Percentiles rank a stretch among this genome's conserved stretches.
phyloP scores from a whole-genome alignment of 2,888 invertebrate species.

The Hipparchia sbordonii region DNA sequence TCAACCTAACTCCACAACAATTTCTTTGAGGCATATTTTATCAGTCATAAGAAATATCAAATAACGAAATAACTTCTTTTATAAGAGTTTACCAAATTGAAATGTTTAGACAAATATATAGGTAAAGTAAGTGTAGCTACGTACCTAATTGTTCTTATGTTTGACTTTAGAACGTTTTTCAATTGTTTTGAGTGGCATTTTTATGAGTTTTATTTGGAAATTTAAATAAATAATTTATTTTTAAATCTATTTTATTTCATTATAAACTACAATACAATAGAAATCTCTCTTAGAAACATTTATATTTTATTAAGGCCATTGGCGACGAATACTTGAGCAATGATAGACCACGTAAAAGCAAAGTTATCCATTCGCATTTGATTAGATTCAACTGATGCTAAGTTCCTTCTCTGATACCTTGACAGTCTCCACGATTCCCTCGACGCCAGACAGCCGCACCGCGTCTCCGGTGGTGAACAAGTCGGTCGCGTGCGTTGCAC shows the following conservation, averaged over 20 bases:
- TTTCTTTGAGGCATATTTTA: no score
- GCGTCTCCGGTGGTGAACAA: constrained; percentile 86
- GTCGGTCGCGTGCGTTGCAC: constrained; percentile 86
- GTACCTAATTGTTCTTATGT: neutral
- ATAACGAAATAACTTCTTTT: no score
- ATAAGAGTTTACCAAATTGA: neutral
- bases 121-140: neutral
- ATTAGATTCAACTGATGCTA: neutral
- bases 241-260: neutral
- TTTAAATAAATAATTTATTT: constrained; percentile 1
- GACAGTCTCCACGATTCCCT: constrained; percentile 70
- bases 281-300: neutral
- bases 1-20: no score
- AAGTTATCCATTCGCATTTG: no score
- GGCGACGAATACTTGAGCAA: no score
- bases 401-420: constrained; percentile 38
- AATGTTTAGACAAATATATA: neutral
- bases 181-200: neutral
- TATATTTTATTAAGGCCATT: no score
- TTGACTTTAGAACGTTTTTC: neutral
- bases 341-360: no score
- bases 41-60: no score
- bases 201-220: neutral
- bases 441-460: constrained; percentile 77
- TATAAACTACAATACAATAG: neutral